These are phyloP conservation scores for Plecturocebus donacophilus DNA, from an alignment of 2,113 vertebrate species.

Conservation along the genomic window DNA sequence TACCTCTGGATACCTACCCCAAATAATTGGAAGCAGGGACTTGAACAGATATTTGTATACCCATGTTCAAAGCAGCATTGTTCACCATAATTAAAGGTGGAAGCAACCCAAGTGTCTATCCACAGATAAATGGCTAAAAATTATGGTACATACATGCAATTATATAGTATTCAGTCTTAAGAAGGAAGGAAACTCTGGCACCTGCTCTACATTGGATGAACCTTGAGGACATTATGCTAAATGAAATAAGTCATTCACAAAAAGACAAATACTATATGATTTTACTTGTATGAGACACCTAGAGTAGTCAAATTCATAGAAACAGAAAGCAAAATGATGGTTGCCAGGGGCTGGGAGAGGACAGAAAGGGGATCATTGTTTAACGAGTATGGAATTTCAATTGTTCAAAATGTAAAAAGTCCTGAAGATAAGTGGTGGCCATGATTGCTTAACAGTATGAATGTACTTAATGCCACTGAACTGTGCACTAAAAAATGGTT, in stretches of 20 bases:
- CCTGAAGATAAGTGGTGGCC: neutral
- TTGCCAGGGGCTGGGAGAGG: neutral
- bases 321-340: neutral
- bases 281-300: neutral
- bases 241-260: neutral
- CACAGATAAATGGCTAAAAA: neutral
- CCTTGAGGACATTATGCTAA: neutral
- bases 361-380: neutral
- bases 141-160: neutral
- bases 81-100: neutral
- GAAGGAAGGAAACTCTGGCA: neutral
- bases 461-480: neutral
- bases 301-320: neutral
- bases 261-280: neutral
- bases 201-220: neutral
- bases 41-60: neutral
- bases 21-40: neutral
- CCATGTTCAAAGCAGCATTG: neutral
- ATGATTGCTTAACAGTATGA: no score
- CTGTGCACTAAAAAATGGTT: neutral
- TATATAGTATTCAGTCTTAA: neutral
- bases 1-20: neutral
- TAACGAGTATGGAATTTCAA: neutral
- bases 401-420: neutral
- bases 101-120: neutral